Evolutionary conservation across 1,140 invertebrate species (phyloP), one percentile per base, ranked within the genome.

Genomic region (Drosophila erecta): DNA sequence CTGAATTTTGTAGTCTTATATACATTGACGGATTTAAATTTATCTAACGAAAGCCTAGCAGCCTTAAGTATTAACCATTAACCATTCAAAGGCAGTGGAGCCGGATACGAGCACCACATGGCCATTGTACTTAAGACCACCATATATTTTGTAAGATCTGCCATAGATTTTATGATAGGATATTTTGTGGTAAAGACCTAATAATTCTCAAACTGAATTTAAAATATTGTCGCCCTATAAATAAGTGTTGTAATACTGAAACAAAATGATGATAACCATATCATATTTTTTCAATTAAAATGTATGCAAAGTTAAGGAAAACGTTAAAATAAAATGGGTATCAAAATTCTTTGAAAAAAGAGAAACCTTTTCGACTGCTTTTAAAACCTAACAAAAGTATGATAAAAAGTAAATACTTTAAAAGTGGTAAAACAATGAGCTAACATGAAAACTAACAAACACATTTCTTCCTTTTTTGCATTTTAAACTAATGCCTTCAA

Each of bases 61-160:
- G 2, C 11, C 50, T 27, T 30, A 70, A 71, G 66, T 44, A 72
- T 72, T 71, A 51, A 43, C 35, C 15, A 72, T 71, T 71, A 51
- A 43, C 35, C 15, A 6, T 33, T 8, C 3, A 8, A 35, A 50
- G 38, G 40, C 20, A 30, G 24, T 14, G 4, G 22, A 33, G 33
- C 33, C 30, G 33, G 22, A n/a, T 54, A 14, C 10, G 11, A 30
- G 4, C 4, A 17, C 20, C 10, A 17, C 20, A 17, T 15, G 60
- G 40, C 40, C 17, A 37, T 11, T 14, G 30, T 54, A 40, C 65
- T 69, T 66, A 53, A 41, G 50, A 46, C 44, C 22, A 46, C 12
- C 43, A 46, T 50, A 38, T 38, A 38, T 50, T 50, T 67, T 17
- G 7, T 62, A 35, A 30, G 27, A 33, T 17, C 11, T 37, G 64